Conservation (phyloP, 2,888 invertebrate species). For the Pseudanteris insignis region DNA sequence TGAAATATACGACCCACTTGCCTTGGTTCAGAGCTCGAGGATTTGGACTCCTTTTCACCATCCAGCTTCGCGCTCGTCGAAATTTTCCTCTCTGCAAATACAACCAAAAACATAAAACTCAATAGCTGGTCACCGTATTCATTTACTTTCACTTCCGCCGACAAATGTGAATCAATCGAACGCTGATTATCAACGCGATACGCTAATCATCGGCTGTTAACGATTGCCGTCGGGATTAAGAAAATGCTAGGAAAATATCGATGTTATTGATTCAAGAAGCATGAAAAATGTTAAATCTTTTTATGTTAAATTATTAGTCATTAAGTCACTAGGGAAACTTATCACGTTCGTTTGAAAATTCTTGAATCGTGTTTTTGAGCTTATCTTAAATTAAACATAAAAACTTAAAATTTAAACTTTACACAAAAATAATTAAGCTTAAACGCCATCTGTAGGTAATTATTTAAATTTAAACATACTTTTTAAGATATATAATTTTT, state of each 20-base stretch:
- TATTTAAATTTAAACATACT: no score
- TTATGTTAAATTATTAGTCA: no score
- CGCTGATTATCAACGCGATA: constrained; percentile 25
- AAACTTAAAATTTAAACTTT: no score
- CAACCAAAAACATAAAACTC: constrained; percentile 18
- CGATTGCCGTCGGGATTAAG: constrained; percentile 17
- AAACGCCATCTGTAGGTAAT: no score
- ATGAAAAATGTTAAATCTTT: not conserved
- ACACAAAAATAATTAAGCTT: no score
- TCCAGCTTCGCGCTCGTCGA: constrained; percentile 53
- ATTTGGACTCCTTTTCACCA: constrained; percentile 60
- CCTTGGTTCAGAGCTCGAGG: constrained; percentile 56
- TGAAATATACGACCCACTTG: constrained; percentile 53
- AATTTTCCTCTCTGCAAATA: constrained; percentile 57
- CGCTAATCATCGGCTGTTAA: constrained; percentile 24
- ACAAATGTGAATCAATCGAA: not conserved
- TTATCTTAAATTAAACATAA: no score
- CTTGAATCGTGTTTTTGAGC: no score
- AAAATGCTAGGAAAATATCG: constrained; percentile 7
- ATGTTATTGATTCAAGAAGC: constrained; percentile 3
- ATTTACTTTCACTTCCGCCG: constrained; percentile 36
- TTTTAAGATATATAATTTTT: no score
- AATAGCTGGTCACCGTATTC: not conserved
- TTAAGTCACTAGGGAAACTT: no score
- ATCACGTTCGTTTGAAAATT: no score